Base-by-base conservation (phyloP, 2,888 invertebrate species). In the Watsonalla binaria region DNA sequence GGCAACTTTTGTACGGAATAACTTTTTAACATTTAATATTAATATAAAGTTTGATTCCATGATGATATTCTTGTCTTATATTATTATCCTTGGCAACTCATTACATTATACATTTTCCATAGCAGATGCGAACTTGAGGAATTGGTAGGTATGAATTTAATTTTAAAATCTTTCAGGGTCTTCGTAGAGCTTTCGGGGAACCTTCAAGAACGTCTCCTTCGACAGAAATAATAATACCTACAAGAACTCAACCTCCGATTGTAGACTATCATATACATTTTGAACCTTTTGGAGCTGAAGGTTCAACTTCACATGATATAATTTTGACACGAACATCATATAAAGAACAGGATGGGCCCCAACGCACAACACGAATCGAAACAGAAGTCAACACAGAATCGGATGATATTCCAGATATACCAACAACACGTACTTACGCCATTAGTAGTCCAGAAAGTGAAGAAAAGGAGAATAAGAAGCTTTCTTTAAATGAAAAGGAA, bases 141-240 rank as follows among this genome's bases (percentile, higher is more conserved):
- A 24, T 24, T 24, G 24, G 1, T 24, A 24, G 2, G 34, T 39
- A 35, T 39, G 34, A 13, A 46, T 45, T 47, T 8, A 45, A 8
- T 42, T 47, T 46, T 33, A 14, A 33, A n/a, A 51, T 48, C 54
- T 56, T 60, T 15, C 15, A 71, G 65, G 56, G 35, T 54, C 24
- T 54, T 55, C 58, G 51, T 57, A 60, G 58, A 56, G 58, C 58
- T 54, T 55, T 54, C 47, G 51, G 51, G 39, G 54, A 55, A 51
- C 78, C 80, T 51, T 66, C 73, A 24, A 70, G 80, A 47, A 78
- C 82, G 6, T 56, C 66, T 7, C 49, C 63, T 13, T 48, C 63
- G 42, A 45, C 63, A 24, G 65, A 74, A 48, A 46, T 72, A 42
- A 51, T 62, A 39, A 9, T 60, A 46, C 80, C 82, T 6, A 66